These are phyloP conservation scores for Phlogophora meticulosa DNA, from an alignment of 2,888 invertebrate species.

Conservation along the genomic window DNA sequence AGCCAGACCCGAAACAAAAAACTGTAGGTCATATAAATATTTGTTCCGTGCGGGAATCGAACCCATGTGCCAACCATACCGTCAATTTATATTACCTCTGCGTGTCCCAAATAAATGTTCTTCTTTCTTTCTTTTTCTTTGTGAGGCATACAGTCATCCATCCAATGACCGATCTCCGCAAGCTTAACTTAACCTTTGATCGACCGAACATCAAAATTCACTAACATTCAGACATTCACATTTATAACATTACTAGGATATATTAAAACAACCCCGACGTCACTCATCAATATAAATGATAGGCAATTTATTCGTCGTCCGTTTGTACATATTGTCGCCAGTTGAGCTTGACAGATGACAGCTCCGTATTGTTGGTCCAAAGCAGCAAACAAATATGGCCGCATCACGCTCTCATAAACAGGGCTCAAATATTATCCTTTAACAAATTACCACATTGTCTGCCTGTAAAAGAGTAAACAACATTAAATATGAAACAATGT, in stretches of 20 bases:
- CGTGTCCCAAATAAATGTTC: no score
- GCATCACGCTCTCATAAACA: slow-evolving; percentile 87
- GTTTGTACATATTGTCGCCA: slow-evolving; percentile 84
- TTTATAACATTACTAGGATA: slow-evolving; percentile 53
- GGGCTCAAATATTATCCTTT: slow-evolving; percentile 87
- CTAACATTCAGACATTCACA: no score
- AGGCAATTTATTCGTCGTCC: slow-evolving; percentile 83
- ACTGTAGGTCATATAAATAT: no score
- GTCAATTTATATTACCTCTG: no score
- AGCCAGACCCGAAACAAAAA: no score
- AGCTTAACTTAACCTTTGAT: no score
- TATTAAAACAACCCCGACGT: slow-evolving; percentile 69
- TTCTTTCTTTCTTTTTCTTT: no score
- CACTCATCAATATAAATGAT: slow-evolving; percentile 87
- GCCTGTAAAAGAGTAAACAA: slow-evolving; percentile 78
- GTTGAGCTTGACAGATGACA: slow-evolving; percentile 89
- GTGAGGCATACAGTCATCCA: no score
- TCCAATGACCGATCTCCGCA: no score
- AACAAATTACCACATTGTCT: slow-evolving; percentile 85
- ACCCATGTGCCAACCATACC: no score
- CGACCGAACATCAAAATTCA: no score
- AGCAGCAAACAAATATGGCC: slow-evolving; percentile 87
- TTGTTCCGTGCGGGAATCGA: no score
- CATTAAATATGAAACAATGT: slow-evolving; percentile 75
- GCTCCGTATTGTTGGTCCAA: slow-evolving; percentile 78